Evolutionary conservation across 2,888 invertebrate species (phyloP), one percentile per base, ranked within the genome.

Genomic region (Thera obeliscata): DNA sequence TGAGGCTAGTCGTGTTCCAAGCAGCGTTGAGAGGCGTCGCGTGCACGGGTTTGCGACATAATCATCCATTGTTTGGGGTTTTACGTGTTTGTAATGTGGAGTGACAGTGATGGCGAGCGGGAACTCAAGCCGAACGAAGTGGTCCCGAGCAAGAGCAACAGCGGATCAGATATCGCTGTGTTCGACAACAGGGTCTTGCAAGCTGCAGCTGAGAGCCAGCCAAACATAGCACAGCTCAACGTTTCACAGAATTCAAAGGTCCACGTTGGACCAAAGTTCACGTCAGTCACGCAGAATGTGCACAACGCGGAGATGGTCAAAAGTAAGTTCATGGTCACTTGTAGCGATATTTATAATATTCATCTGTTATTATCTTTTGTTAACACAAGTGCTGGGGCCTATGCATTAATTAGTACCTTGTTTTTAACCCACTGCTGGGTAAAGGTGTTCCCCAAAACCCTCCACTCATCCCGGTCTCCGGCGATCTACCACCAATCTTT

Each of bases 251-350:
- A 90, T 3, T 80, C 85, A 2, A 80, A 82, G 12, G 84, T 91
- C 52, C 91, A 91, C 77, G 82, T 92, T 66, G 92, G 93, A 3
- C 87, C 90, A 12, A 90, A 88, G 76, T 86, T 91, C 71, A 85
- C 89, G 33, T 84, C 86, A 9, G 87, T 91, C 61, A 91, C 88
- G 3, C 89, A 91, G 69, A 90, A 88, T 70, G 84, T 92, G 2
- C 87, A 90, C 71, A 87, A 86, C 78, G 85, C 83, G 11, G 90
- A 91, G 74, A 86, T 90, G 75, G 82, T 93, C 70, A 89, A 89
- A 87, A 91, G 93, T 92, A 77, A 89, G 87, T 46, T 56, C 6
- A 46, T 36, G 36, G 9, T 55, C n/a, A 36, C 9, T 2, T 46
- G 9, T 7, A 9, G 43, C 9, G 9, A 7, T 46, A 9, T 9